Base-by-base conservation (phyloP, 2,888 invertebrate species). In the Cosmopolites sordidus region DNA sequence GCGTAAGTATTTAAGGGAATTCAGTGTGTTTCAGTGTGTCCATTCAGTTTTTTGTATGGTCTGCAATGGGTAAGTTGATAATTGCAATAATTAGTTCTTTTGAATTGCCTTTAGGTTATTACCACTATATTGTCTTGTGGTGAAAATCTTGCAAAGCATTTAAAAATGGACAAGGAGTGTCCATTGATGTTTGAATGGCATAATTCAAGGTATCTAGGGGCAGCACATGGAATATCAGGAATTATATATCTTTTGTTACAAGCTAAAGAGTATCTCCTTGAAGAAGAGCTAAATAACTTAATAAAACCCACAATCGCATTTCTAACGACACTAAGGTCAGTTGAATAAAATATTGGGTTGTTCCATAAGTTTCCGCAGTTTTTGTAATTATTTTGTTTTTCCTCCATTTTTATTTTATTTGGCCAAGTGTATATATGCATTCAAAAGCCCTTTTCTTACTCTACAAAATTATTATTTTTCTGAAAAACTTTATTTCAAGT, bases 171-270 rank as follows among this genome's bases (percentile, higher is more conserved):
- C 38, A 48, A 54, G 16, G 51, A 51, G 4, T 78, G 80, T 58
- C 88, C 91, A 1, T 75, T 94, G 37, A 82, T 89, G 79, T 95
- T 86, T 75, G 79, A 84, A 65, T 95, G 93, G 92, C 92, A 94
- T 74, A 85, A 84, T 33, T 87, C 85, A 69, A 79, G 86, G 67
- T 95, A 95, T 69, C 75, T 91, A 44, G 94, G 95, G 14, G 93
- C 89, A 38, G 94, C 94, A 42, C 94, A 95, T 77, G 94, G 94
- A 15, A 74, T 90, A 60, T 83, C 86, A 56, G 94, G 94, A 4
- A 93, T 96, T 66, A 72, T 92, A 15, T 90, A 87, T 68, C 76
- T 89, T 56, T 73, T 95, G n/a, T 73, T 94, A 60, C 86, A 88
- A 80, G 89, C 87, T 67, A 66, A 70, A 43, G 66, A 76, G 50